These are phyloP conservation scores for Dipodomys merriami DNA, from an alignment of 2,113 vertebrate genomes.

Conservation along the genomic window DNA sequence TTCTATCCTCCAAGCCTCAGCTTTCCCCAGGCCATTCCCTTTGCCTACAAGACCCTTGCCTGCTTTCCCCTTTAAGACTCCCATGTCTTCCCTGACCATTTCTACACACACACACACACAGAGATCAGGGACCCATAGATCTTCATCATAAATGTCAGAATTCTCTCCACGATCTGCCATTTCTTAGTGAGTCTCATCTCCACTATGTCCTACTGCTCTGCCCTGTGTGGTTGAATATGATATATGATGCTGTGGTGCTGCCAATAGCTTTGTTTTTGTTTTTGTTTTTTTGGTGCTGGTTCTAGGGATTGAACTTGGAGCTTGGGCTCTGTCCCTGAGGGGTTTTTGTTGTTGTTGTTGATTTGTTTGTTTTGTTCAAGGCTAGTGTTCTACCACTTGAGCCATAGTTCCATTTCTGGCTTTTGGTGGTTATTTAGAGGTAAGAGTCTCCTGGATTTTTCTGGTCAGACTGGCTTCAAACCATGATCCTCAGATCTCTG, in stretches of 20 bases:
- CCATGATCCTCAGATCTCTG: too few species aligned
- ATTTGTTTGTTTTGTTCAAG: too few species aligned
- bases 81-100: background rate
- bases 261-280: too few species aligned
- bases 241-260: too few species aligned
- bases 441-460: too few species aligned
- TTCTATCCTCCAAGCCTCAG: background rate
- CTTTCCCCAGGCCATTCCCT: background rate
- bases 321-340: too few species aligned
- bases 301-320: too few species aligned
- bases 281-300: background rate
- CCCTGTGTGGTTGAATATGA: background rate
- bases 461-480: too few species aligned
- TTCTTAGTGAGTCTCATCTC: background rate
- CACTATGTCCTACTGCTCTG: background rate
- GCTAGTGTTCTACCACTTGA: too few species aligned
- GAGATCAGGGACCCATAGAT: background rate
- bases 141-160: accelerated
- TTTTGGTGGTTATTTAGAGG: too few species aligned
- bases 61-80: background rate
- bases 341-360: too few species aligned
- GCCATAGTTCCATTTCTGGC: too few species aligned
- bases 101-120: background rate
- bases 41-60: background rate
- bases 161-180: background rate